Percentiles rank a stretch among this genome's conserved stretches.
phyloP scores from a whole-genome alignment of 1,140 invertebrate species.

The Zaprionus africanus region DNA sequence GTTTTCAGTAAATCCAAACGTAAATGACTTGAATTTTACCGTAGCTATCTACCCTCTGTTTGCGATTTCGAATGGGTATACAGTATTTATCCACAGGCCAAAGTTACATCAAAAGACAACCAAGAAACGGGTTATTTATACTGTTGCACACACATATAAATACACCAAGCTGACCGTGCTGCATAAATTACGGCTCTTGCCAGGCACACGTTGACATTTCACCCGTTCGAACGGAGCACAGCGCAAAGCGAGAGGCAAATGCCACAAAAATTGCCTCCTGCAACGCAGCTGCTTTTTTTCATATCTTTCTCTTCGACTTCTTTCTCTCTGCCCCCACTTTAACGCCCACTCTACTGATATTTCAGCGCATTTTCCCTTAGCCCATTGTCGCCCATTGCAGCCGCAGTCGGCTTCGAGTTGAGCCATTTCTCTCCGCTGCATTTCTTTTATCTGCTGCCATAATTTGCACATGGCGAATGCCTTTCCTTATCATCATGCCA shows the following conservation, averaged over 20 bases:
- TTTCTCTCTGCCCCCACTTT: background rate
- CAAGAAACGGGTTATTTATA: conserved; percentile 66
- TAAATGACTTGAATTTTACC: background rate
- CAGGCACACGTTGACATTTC: conserved; percentile 60
- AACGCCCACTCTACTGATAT: background rate
- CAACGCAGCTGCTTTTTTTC: conserved; percentile 60
- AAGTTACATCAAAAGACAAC: conserved; percentile 46
- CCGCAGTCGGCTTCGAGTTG: conserved; percentile 7
- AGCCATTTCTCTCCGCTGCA: conserved; percentile 5
- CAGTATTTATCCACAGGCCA: conserved; percentile 35
- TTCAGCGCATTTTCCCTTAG: background rate
- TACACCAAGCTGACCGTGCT: conserved; percentile 15
- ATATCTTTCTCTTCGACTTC: background rate
- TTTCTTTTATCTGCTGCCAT: conserved; percentile 11
- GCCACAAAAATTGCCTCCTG: conserved; percentile 57
- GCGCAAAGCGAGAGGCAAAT: conserved; percentile 7
- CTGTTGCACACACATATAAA: conserved; percentile 27
- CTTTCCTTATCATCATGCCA: background rate
- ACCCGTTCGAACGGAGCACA: conserved; percentile 42
- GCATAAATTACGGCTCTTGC: conserved; percentile 65
- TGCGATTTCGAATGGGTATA: conserved; percentile 11
- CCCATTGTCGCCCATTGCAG: background rate
- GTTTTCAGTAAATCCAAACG: conserved; percentile 4
- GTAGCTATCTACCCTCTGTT: background rate
- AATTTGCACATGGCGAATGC: background rate